Evolutionary conservation across 2,888 invertebrate species (phyloP).

Genomic region (Yponomeuta cagnagella): DNA sequence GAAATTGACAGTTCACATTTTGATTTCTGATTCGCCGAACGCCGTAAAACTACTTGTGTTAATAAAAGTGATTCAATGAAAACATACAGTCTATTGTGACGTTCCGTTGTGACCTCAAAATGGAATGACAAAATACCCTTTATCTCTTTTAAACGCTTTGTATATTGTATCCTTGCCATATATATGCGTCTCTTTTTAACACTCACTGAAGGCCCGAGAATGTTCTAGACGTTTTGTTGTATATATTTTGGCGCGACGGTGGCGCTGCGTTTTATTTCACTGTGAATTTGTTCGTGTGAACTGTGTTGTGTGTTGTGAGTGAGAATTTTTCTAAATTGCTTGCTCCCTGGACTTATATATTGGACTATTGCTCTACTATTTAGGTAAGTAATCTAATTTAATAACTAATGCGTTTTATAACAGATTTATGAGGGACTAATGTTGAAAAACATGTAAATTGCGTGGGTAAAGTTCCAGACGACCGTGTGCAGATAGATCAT

Average conservation of each 20-base stretch:
- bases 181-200: slow-evolving; percentile 46
- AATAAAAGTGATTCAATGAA: not conserved
- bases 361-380: not conserved
- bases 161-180: not conserved
- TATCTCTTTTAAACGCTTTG: slow-evolving; percentile 47
- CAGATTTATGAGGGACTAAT: not conserved
- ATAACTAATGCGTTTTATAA: not conserved
- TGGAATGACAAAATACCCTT: slow-evolving; percentile 2
- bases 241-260: slow-evolving; percentile 78
- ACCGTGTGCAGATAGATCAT: slow-evolving; percentile 33
- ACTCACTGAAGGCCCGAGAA: slow-evolving; percentile 75
- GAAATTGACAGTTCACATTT: not conserved
- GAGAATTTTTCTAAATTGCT: slow-evolving; percentile 35
- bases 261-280: slow-evolving; percentile 73
- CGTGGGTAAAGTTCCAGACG: slow-evolving; percentile 22
- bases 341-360: slow-evolving; percentile 35
- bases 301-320: slow-evolving; percentile 50
- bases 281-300: slow-evolving; percentile 54
- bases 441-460: slow-evolving; percentile 9
- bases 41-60: not conserved
- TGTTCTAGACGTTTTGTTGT: slow-evolving; percentile 80
- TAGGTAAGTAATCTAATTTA: slow-evolving; percentile 10
- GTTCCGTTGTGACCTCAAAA: slow-evolving; percentile 9
- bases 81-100: not conserved
- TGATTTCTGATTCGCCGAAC: not conserved